Percentiles rank a stretch among this genome's conserved stretches.
These are phyloP conservation scores for Campoplex nolae DNA, from an alignment of 2,888 invertebrate genomes.

Conservation along the genomic window DNA sequence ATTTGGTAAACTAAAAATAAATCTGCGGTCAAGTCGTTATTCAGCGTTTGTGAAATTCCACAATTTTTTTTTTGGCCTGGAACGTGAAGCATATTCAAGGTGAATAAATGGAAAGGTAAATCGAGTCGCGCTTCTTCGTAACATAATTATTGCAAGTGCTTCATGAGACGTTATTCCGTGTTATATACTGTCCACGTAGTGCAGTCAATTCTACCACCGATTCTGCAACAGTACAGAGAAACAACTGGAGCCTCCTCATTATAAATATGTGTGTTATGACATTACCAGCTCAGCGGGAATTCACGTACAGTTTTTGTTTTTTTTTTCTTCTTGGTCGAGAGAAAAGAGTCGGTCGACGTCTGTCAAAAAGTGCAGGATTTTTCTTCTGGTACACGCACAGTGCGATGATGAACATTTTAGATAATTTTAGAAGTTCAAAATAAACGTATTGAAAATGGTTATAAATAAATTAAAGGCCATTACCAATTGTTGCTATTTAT, in stretches of 20 bases:
- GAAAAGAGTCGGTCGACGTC: neutral
- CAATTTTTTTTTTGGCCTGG: neutral
- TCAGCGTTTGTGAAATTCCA: too few species aligned
- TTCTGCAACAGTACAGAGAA: constrained; percentile 19
- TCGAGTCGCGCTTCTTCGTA: constrained; percentile 50
- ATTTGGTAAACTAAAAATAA: too few species aligned
- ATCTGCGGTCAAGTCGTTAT: too few species aligned
- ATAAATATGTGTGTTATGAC: constrained; percentile 50
- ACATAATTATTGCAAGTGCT: constrained; percentile 51
- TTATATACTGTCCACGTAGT: constrained; percentile 19
- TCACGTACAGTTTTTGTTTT: constrained; percentile 20
- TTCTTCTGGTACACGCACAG: neutral
- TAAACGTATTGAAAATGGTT: neutral
- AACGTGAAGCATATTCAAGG: neutral
- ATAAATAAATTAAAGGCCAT: neutral
- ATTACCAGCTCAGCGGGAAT: constrained; percentile 18
- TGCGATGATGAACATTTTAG: neutral
- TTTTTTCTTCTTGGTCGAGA: constrained; percentile 16
- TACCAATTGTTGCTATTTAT: neutral
- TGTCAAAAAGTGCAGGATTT: neutral
- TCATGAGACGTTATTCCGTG: constrained; percentile 6
- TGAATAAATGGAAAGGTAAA: constrained; percentile 38
- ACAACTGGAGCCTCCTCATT: constrained; percentile 49
- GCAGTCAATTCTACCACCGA: constrained; percentile 28
- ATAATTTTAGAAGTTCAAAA: neutral